These are phyloP conservation scores for Channa striata DNA, from an alignment of 2,797 vertebrate genomes.

Conservation along the genomic window DNA sequence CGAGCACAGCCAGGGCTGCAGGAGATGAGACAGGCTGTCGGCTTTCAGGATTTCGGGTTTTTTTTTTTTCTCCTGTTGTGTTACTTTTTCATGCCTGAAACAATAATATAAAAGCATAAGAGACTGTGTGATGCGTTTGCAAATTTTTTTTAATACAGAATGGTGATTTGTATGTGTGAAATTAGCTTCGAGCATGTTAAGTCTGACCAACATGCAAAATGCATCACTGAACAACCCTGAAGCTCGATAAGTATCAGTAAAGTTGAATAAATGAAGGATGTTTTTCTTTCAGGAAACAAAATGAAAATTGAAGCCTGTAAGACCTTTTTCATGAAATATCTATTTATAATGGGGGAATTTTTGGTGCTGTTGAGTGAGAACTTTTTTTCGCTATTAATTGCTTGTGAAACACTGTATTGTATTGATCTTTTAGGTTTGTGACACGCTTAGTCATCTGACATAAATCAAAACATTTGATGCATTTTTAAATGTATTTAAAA, in stretches of 20 bases:
- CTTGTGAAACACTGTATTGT: too few relatives aligned
- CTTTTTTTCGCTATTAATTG: too few relatives aligned
- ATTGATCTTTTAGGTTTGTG: too few relatives aligned
- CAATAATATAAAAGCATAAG: constrained; percentile 38
- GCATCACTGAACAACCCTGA: constrained; percentile 41
- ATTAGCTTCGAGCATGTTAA: constrained; percentile 20
- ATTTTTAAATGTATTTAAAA: too few relatives aligned
- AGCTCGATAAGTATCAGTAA: constrained; percentile 22
- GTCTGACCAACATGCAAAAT: constrained; percentile 35
- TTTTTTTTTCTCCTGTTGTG: constrained; percentile 5
- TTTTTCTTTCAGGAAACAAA: background rate
- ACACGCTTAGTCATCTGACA: too few relatives aligned
- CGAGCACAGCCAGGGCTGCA: background rate
- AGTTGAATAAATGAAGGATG: constrained; percentile 36
- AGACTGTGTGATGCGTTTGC: constrained; percentile 12
- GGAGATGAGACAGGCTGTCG: constrained; percentile 27
- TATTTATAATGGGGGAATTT: background rate
- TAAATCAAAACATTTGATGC: too few relatives aligned
- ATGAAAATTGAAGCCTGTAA: too few relatives aligned
- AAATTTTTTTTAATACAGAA: constrained; percentile 22
- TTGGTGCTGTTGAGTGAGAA: background rate
- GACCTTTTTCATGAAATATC: background rate
- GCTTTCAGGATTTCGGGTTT: constrained; percentile 13
- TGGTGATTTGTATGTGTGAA: constrained; percentile 44
- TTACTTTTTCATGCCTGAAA: constrained; percentile 38